Evolutionary conservation across 1,140 invertebrate species (phyloP).

Genomic region (Drosophila nannoptera): DNA sequence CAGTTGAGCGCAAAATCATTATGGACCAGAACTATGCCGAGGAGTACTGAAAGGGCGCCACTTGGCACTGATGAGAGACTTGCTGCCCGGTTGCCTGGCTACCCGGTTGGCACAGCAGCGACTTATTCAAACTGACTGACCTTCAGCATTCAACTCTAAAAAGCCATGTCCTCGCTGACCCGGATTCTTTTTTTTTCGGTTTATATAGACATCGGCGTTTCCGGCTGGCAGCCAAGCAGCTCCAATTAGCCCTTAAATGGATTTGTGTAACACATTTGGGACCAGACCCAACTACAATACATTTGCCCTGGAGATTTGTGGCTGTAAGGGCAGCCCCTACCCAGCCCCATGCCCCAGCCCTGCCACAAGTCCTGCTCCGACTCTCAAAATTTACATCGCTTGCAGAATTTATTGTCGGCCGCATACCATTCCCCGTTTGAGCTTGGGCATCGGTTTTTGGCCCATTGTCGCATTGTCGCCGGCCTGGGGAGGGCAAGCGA

Average conservation of each 20-base stretch:
- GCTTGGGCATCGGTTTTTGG: constrained; percentile 40
- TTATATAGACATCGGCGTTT: constrained; percentile 48
- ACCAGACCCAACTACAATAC: constrained; percentile 50
- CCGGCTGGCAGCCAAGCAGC: constrained; percentile 43
- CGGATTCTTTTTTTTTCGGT: constrained; percentile 19
- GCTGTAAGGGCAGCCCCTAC: background rate
- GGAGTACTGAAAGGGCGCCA: constrained; percentile 48
- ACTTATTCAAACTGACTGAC: constrained; percentile 51
- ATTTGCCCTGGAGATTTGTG: constrained; percentile 53
- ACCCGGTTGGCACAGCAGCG: no score
- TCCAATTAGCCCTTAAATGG: constrained; percentile 74
- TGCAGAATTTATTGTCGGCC: constrained; percentile 16
- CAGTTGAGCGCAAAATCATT: constrained; percentile 38
- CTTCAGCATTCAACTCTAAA: constrained; percentile 29
- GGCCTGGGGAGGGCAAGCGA: constrained; percentile 36
- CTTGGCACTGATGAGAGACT: no score
- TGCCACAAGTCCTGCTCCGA: background rate
- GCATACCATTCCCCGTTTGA: constrained; percentile 4
- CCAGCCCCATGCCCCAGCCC: background rate
- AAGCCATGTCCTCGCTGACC: background rate
- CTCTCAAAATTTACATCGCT: constrained; percentile 21
- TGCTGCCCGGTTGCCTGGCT: background rate
- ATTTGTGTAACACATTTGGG: constrained; percentile 67
- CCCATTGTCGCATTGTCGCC: constrained; percentile 58
- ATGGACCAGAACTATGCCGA: background rate